These are phyloP conservation scores for Actinernus sp. DNA, from an alignment of 92 coral and sea anemone species.

Conservation along the genomic window DNA sequence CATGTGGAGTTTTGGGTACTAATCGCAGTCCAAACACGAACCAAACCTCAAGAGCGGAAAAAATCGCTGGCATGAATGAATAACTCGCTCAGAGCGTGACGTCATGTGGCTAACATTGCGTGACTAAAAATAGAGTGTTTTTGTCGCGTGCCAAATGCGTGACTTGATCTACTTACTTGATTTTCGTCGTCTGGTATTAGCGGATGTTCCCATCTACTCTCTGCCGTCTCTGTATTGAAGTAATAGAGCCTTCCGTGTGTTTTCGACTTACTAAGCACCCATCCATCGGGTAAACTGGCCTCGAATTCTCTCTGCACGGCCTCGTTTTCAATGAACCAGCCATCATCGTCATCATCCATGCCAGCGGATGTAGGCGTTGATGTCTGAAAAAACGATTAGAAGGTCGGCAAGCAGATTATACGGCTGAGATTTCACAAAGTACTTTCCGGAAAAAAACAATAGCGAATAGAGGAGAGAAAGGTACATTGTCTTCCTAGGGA, in stretches of 20 bases:
- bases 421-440: too few relatives aligned
- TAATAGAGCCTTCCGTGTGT: slow-evolving; percentile 81
- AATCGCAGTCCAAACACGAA: too few relatives aligned
- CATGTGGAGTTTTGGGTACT: neutral
- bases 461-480: too few relatives aligned
- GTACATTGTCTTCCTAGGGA: too few relatives aligned
- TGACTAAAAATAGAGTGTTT: slow-evolving; percentile 18
- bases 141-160: slow-evolving; percentile 24
- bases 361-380: too few relatives aligned
- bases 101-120: slow-evolving; percentile 25
- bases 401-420: too few relatives aligned
- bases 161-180: slow-evolving; percentile 25
- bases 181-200: slow-evolving; percentile 69
- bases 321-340: slow-evolving; percentile 3
- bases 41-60: too few relatives aligned
- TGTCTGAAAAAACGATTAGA: too few relatives aligned
- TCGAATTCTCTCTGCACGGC: slow-evolving; percentile 56
- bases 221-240: slow-evolving; percentile 80
- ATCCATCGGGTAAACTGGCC: slow-evolving; percentile 82
- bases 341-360: too few relatives aligned
- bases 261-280: slow-evolving; percentile 81
- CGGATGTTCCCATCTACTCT: slow-evolving; percentile 92
- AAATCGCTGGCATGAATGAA: too few relatives aligned
- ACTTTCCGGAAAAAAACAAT: too few relatives aligned
- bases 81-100: slow-evolving; percentile 26